Evolutionary conservation across 2,113 vertebrate species (phyloP).

Genomic region (Eublepharis macularius): DNA sequence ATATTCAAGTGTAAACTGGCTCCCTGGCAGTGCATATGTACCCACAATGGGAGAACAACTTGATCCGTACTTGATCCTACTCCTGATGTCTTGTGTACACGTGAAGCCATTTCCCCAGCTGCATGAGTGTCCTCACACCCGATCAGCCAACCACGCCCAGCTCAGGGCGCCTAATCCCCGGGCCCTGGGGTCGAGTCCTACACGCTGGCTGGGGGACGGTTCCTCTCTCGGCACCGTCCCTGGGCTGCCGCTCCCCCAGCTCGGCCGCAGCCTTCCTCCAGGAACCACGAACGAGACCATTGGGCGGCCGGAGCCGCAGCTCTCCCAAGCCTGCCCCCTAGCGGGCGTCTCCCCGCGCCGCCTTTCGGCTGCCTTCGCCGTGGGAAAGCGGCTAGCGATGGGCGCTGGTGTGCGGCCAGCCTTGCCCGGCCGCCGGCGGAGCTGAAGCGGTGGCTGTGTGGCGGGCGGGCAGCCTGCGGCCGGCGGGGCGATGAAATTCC

Average conservation of each 20-base stretch:
- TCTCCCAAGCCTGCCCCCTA: background rate
- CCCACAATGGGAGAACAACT: no score
- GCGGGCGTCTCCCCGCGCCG: background rate
- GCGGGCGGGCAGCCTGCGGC: background rate
- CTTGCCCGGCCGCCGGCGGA: background rate
- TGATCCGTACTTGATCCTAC: no score
- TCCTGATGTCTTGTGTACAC: no score
- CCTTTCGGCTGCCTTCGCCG: background rate
- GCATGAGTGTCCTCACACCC: no score
- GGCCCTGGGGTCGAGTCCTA: no score
- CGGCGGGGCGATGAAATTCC: slow-evolving; percentile 85
- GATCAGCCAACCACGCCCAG: background rate
- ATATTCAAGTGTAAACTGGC: no score
- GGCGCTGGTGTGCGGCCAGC: background rate
- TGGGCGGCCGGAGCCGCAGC: background rate
- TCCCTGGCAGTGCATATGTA: no score
- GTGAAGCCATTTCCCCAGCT: no score
- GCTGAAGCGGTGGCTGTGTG: slow-evolving; percentile 4
- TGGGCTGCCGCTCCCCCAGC: no score
- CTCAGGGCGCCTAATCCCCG: no score
- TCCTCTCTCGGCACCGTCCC: background rate
- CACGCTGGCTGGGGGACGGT: no score
- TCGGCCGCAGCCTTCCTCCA: no score
- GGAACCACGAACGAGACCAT: background rate
- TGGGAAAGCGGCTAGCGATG: background rate